phyloP scores from a whole-genome alignment of 2,113 vertebrate species.

The Butorides virescens region DNA sequence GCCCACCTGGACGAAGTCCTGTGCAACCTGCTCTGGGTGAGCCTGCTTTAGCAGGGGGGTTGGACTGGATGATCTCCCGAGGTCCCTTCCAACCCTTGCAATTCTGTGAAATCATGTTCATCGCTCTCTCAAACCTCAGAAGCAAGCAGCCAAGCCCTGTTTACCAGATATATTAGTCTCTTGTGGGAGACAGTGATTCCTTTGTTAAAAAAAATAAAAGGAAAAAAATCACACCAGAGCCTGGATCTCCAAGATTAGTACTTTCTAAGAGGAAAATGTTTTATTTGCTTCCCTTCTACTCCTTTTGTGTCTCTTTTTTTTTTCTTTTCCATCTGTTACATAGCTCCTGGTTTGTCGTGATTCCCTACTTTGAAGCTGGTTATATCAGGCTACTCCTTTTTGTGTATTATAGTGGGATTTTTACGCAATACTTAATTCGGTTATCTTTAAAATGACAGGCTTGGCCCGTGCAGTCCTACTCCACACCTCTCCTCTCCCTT shows the following conservation, averaged over 20 bases:
- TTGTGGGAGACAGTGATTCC: neutral
- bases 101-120: neutral
- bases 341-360: neutral
- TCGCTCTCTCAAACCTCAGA: neutral
- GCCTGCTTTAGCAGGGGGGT: too few relatives aligned
- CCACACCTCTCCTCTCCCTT: neutral
- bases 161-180: neutral
- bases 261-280: neutral
- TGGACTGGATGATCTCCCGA: too few relatives aligned
- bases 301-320: neutral
- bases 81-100: too few relatives aligned
- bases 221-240: neutral
- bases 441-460: conserved; percentile 12
- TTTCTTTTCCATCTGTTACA: rapidly evolving
- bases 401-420: neutral
- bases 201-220: neutral
- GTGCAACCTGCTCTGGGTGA: too few relatives aligned
- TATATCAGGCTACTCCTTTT: neutral
- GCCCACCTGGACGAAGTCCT: too few relatives aligned
- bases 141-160: neutral
- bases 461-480: neutral
- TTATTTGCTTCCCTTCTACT: neutral
- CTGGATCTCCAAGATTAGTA: neutral
- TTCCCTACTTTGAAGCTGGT: neutral
- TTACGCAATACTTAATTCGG: neutral